Evolutionary conservation across 1,140 invertebrate species (phyloP).

Genomic region (Pseudachorutes palmiensis): DNA sequence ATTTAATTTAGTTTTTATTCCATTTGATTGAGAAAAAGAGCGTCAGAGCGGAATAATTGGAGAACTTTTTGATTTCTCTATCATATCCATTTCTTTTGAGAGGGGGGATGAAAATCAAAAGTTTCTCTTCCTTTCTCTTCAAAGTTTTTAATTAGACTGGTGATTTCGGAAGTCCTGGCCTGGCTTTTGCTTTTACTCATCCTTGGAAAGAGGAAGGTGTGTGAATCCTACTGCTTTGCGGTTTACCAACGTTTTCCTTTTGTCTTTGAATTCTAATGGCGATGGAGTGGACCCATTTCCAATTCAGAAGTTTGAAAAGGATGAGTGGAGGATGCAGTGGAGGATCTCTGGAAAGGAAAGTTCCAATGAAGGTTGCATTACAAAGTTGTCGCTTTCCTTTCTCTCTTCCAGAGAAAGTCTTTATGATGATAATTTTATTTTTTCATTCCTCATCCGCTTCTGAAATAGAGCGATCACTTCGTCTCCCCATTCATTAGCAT

Average conservation of each 20-base stretch:
- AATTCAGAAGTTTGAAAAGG: neutral
- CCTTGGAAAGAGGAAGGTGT: neutral
- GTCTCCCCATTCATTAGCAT: neutral
- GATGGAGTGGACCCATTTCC: neutral
- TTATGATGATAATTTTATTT: neutral
- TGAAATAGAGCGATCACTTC: neutral
- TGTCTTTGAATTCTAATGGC: neutral
- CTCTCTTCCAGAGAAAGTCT: neutral
- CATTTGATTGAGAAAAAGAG: neutral
- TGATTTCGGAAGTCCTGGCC: neutral
- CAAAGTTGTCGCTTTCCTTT: neutral
- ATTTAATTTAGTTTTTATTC: neutral
- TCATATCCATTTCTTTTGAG: neutral
- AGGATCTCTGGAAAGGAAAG: neutral
- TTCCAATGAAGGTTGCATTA: neutral
- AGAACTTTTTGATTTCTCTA: conserved; percentile 1
- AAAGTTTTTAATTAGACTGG: conserved; percentile 3
- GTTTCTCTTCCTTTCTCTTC: neutral
- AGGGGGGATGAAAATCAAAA: neutral
- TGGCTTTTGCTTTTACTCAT: neutral
- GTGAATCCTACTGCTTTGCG: neutral
- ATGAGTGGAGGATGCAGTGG: neutral
- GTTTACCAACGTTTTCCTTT: neutral
- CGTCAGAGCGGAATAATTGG: neutral
- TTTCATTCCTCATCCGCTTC: neutral